Evolutionary conservation across 1,140 invertebrate genomes (phyloP), one percentile per base, ranked within the genome.

Genomic region (Lineus longissimus): DNA sequence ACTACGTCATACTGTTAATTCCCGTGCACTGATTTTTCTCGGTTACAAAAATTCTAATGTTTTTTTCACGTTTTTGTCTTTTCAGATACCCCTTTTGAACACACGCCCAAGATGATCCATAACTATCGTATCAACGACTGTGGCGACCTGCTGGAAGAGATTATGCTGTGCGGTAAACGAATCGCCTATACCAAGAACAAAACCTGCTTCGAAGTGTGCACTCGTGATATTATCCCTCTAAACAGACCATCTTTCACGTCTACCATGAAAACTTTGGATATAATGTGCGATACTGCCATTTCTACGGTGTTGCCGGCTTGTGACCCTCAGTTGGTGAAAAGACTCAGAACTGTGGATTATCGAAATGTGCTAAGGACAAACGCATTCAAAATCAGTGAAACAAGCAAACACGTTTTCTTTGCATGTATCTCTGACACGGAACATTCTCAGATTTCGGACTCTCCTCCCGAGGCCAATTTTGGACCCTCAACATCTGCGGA

Each of bases 171-270:
- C n/a, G 47, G 47, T 7, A 51, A 51, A n/a, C 6, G 47, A 23
- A n/a, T n/a, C 47, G 47, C 47, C n/a, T 51, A 51, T n/a, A 51
- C 4, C n/a, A 51, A 51, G 47, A 51, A 51, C 47, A n/a, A n/a
- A 4, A 51, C 6, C 19, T 51, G 47, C n/a, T 51, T 51, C 47
- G 47, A 51, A 51, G 47, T 51, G 47, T 4, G 9, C 4, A 6
- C 6, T 4, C 47, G 47, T 6, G 47, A 51, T 27, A 4, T 51
- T 4, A 51, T 51, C 6, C 47, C 47, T 19, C n/a, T 51, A 4
- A 7, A 51, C 47, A 19, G n/a, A 4, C 6, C 6, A 4, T 51
- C n/a, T 6, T 51, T 7, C n/a, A 51, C 47, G 6, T 51, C 6
- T n/a, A 51, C 47, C 4, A 51, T 7, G 6, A 51, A 51, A n/a